phyloP scores from a whole-genome alignment of 2,888 invertebrate species.

The Pammene aurita region DNA sequence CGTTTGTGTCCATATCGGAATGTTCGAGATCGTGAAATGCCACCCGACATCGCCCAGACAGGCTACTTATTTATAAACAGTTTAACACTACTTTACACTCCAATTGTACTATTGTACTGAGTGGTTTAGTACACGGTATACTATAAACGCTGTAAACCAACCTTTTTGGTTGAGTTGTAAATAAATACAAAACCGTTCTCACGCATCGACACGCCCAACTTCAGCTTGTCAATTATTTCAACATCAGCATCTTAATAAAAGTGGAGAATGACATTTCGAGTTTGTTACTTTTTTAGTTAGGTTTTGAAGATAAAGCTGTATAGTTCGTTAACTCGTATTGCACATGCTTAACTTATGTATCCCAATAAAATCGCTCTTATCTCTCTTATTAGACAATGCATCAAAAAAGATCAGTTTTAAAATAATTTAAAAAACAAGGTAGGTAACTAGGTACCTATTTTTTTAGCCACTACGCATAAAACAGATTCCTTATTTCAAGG shows the following conservation, averaged over 20 bases:
- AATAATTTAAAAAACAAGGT: no score
- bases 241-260: background rate
- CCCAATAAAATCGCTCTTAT: no score
- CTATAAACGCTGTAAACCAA: conserved; percentile 17
- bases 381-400: no score
- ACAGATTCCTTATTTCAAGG: no score
- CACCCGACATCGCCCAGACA: conserved; percentile 48
- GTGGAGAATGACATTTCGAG: background rate
- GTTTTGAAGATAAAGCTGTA: background rate
- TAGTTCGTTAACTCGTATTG: no score
- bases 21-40: conserved; percentile 69
- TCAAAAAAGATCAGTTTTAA: no score
- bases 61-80: conserved; percentile 50
- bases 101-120: conserved; percentile 30
- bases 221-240: conserved; percentile 12
- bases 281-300: background rate
- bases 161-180: conserved; percentile 21
- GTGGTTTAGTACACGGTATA: conserved; percentile 13
- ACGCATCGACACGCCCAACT: conserved; percentile 21
- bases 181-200: conserved; percentile 23
- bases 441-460: no score
- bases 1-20: conserved; percentile 55
- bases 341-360: no score
- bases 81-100: conserved; percentile 34
- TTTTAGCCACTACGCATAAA: no score